Evolutionary conservation across 2,888 invertebrate species (phyloP).

Genomic region (Germaria angustata): DNA sequence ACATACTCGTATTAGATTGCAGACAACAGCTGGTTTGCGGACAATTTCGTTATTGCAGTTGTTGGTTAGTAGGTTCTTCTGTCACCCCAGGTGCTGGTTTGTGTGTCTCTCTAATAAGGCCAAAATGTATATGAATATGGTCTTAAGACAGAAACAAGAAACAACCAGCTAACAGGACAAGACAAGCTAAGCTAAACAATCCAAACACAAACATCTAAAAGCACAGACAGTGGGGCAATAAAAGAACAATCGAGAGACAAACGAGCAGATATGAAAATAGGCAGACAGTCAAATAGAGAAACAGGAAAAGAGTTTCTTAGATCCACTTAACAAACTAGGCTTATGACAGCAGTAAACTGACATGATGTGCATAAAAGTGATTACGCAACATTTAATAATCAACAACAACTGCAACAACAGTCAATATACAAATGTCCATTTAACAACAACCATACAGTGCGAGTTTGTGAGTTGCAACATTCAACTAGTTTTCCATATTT

Average conservation of each 20-base stretch:
- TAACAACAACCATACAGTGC: not conserved
- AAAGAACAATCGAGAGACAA: not conserved
- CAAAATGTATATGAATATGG: slow-evolving; percentile 19
- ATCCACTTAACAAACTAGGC: slow-evolving; percentile 51
- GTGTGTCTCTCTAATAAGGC: slow-evolving; percentile 48
- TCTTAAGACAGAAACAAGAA: slow-evolving; percentile 48
- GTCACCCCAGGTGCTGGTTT: slow-evolving; percentile 16
- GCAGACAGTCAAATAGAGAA: not conserved
- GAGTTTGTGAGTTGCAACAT: not conserved
- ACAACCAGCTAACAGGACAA: slow-evolving; percentile 38
- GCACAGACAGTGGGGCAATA: not conserved
- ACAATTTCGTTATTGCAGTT: slow-evolving; percentile 6
- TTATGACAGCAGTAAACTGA: slow-evolving; percentile 31
- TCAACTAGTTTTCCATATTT: slow-evolving; percentile 53
- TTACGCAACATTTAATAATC: slow-evolving; percentile 55
- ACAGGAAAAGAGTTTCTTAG: not conserved
- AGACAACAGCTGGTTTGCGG: slow-evolving; percentile 42
- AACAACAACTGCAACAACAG: slow-evolving; percentile 15
- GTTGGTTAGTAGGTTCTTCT: slow-evolving; percentile 53
- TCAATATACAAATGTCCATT: not conserved
- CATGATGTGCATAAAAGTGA: slow-evolving; percentile 54
- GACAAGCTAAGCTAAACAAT: slow-evolving; percentile 28
- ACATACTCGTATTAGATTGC: slow-evolving; percentile 11
- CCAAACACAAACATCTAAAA: not conserved
- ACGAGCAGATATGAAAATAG: not conserved